Conservation (phyloP, 2,113 vertebrate genomes). For the Entosphenus tridentatus region DNA sequence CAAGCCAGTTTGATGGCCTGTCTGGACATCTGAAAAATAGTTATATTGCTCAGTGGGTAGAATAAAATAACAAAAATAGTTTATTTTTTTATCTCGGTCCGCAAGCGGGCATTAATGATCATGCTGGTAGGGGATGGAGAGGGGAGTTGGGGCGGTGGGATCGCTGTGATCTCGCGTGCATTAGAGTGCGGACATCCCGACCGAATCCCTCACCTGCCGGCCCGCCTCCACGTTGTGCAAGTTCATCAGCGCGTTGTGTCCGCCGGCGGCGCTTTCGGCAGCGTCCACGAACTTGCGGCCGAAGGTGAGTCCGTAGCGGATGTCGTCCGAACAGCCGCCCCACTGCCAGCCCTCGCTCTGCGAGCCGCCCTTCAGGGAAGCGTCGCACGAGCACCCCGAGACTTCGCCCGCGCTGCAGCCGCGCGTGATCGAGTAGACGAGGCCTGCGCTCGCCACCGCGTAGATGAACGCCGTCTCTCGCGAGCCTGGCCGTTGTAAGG, state of each 20-base stretch:
- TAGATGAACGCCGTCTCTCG: conserved; percentile 74
- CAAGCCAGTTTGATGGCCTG: no score
- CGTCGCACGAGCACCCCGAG: conserved; percentile 69
- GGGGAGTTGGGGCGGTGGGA: no score
- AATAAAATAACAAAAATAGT: no score
- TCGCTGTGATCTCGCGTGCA: no score
- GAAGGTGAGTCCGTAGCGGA: conserved; percentile 60
- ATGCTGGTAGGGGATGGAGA: no score
- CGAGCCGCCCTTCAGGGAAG: conserved; percentile 29
- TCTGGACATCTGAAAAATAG: no score
- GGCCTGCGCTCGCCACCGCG: conserved; percentile 53
- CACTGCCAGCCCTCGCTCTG: conserved; percentile 61
- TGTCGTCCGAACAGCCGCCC: conserved; percentile 80
- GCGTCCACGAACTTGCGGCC: conserved; percentile 65
- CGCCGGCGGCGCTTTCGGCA: conserved; percentile 21
- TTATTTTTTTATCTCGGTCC: no score
- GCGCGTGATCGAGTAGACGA: conserved; percentile 62
- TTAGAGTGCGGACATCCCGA: no score
- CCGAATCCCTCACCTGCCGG: conserved; percentile 38
- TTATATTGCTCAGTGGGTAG: no score
- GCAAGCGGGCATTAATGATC: no score
- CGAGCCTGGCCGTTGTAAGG: conserved; percentile 30
- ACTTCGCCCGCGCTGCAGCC: conserved; percentile 67
- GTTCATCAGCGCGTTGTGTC: conserved; percentile 31
- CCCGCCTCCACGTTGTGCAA: conserved; percentile 76